Evolutionary conservation across 1,140 invertebrate species (phyloP), one percentile per base, ranked within the genome.

Genomic region (Formica exsecta): DNA sequence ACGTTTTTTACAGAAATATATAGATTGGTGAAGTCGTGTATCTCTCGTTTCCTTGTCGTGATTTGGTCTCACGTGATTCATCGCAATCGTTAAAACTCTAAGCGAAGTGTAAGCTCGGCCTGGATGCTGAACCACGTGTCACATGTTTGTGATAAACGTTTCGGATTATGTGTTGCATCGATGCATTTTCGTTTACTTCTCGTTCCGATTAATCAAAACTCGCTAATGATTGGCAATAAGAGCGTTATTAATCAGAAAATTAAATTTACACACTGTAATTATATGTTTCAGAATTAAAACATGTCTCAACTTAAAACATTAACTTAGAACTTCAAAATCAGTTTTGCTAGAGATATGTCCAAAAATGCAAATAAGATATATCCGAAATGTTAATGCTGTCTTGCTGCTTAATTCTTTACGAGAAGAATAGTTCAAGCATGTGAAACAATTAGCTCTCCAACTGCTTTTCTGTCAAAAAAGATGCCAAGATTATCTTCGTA

Each of bases 1-100:
- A 92, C 51, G 41, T 90, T 81, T 89, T 92, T 92, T 92, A 92
- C 91, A 92, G 89, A 91, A 91, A 87, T 89, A 90, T 90, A 91
- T 91, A 84, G 80, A 89, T 88, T 62, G 70, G 65, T 91, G 80
- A 91, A 81, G 74, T 89, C 85, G 65, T 73, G 75, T 51, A 51
- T 51, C 16, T 74, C 41, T 64, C 44, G 16, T 48, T 62, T 62
- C 84, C 25, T 65, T 68, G 51, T 83, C 38, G 61, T 62, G 75
- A 76, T 91, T 91, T 91, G 90, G 89, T 90, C 90, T 91, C 89
- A 51, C 64, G 64, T 83, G 57, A 90, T 86, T 76, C 76, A 73
- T 90, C 70, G 75, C 68, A 68, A 54, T 85, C 51, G 54, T 38
- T 90, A 80, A 79, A 77, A 41, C 74, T 29, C 76, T 89, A 73